These are phyloP conservation scores for Zaprionus capensis DNA, from an alignment of 1,140 invertebrate genomes.

Conservation along the genomic window DNA sequence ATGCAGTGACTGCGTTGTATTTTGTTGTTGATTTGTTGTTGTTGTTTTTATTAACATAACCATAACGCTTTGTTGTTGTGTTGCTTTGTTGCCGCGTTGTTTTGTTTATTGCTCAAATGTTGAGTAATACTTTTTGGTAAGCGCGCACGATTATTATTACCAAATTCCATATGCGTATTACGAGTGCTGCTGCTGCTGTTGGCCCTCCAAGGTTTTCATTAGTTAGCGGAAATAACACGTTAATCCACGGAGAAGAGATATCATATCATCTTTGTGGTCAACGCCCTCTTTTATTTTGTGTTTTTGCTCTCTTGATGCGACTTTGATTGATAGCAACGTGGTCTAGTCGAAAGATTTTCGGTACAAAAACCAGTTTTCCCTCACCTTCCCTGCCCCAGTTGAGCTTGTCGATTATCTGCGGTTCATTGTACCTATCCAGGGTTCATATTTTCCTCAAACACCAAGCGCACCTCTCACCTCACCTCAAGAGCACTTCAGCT, in stretches of 20 bases:
- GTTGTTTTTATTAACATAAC: constrained; percentile 50
- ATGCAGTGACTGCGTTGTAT: constrained; percentile 51
- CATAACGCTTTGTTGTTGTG: constrained; percentile 22
- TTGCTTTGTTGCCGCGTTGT: constrained; percentile 4
- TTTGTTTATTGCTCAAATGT: constrained; percentile 19
- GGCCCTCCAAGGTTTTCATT: constrained; percentile 23
- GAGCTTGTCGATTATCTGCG: constrained; percentile 65
- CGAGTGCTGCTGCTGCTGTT: background rate
- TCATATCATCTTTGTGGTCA: constrained; percentile 46
- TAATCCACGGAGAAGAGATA: constrained; percentile 20
- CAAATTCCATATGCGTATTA: constrained; percentile 37
- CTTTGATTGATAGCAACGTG: constrained; percentile 65
- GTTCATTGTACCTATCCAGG: constrained; percentile 74
- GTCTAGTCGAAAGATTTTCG: constrained; percentile 43
- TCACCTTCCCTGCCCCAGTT: constrained; percentile 30
- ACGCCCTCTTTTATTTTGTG: constrained; percentile 28
- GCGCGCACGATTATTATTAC: constrained; percentile 35
- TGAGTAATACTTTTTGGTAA: constrained; percentile 37
- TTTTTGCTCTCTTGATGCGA: constrained; percentile 32
- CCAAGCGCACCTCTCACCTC: constrained; percentile 23
- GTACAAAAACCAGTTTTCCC: constrained; percentile 66
- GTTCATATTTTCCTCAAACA: constrained; percentile 24
- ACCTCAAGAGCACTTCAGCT: background rate
- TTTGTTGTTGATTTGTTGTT: constrained; percentile 24
- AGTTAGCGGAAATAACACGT: constrained; percentile 28